phyloP scores from a whole-genome alignment of 2,888 invertebrate genomes.

The Epistrophe eligans region DNA sequence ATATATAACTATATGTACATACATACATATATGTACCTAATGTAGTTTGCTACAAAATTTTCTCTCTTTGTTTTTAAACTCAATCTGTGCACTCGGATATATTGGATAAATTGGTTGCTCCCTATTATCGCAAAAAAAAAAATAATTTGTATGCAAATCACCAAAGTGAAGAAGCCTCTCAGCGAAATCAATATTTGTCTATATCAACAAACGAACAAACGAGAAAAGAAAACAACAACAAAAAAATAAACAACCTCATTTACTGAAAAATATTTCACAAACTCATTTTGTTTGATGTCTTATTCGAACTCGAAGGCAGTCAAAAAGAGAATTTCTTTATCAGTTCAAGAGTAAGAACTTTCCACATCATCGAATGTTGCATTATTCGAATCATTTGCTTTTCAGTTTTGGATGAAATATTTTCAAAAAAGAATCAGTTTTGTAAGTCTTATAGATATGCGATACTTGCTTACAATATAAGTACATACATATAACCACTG shows the following conservation, averaged over 20 bases:
- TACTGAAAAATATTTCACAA: neutral
- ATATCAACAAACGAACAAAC: neutral
- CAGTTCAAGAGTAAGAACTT: constrained; percentile 53
- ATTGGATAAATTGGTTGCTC: constrained; percentile 3
- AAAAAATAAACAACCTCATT: neutral
- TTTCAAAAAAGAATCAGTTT: neutral
- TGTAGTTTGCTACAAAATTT: no score
- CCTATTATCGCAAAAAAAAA: neutral
- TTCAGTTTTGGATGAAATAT: constrained; percentile 8
- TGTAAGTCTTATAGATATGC: neutral
- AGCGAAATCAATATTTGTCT: neutral
- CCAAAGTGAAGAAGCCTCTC: neutral
- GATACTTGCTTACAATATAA: no score
- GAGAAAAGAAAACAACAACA: neutral
- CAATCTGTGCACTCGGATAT: no score
- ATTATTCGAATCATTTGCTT: constrained; percentile 47
- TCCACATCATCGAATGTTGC: constrained; percentile 42
- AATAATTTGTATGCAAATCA: neutral
- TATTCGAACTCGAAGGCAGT: neutral
- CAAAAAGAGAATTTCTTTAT: constrained; percentile 32
- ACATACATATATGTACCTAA: no score
- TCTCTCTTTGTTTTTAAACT: no score
- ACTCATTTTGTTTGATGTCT: neutral
- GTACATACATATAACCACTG: no score
- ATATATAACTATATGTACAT: no score